A percentile compares a stretch with the other conserved stretches of the same genome.
Conservation (phyloP, 1,140 invertebrate genomes). For the Arion vulgaris region DNA sequence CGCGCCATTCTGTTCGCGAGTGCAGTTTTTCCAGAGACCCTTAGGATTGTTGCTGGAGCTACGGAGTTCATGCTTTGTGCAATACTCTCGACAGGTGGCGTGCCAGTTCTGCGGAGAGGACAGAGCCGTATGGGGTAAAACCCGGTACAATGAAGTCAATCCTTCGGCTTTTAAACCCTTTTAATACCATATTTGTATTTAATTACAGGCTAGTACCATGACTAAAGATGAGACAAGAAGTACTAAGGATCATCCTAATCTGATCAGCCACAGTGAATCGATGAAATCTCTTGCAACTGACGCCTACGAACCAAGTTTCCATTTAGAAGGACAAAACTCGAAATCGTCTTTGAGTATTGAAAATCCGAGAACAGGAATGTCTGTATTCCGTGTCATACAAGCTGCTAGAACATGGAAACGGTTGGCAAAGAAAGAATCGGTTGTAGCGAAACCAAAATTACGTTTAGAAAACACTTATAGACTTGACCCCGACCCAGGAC, state of each 20-base stretch:
- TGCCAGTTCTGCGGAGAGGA: neutral
- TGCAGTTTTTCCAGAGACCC: too few relatives aligned
- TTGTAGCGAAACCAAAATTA: slow-evolving; percentile 18
- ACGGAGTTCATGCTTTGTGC: too few relatives aligned
- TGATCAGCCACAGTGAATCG: neutral
- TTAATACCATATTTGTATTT: neutral
- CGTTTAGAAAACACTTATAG: slow-evolving; percentile 59
- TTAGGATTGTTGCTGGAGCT: too few relatives aligned
- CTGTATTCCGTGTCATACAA: slow-evolving; percentile 52
- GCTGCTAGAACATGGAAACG: slow-evolving; percentile 55
- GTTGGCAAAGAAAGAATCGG: slow-evolving; percentile 38
- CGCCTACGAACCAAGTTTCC: neutral
- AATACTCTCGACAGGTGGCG: too few relatives aligned
- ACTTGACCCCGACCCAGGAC: slow-evolving; percentile 46
- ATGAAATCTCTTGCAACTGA: neutral
- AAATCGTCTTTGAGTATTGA: neutral
- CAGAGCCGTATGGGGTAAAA: neutral
- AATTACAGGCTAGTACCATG: neutral
- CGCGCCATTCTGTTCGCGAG: too few relatives aligned
- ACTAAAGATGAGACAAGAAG: neutral
- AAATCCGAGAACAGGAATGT: neutral
- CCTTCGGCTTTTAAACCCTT: neutral
- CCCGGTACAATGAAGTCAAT: neutral
- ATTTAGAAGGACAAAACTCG: neutral
- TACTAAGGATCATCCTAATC: neutral